phyloP scores from a whole-genome alignment of 2,797 vertebrate species.

The Phalloptychus januarius region DNA sequence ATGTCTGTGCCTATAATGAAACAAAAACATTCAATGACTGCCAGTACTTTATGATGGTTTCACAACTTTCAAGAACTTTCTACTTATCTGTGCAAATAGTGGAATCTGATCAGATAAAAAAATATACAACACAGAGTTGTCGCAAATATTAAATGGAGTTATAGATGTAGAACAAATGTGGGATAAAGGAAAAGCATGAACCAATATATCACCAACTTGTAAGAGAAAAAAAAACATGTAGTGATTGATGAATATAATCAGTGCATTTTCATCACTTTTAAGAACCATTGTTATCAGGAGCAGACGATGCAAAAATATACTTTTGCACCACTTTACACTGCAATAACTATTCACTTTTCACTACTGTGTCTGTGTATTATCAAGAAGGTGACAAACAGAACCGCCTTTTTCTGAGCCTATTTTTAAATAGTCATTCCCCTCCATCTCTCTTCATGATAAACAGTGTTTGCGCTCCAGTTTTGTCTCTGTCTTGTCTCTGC shows the following conservation, averaged over 20 bases:
- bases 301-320: not conserved
- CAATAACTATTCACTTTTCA: not conserved
- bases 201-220: not conserved
- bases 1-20: not conserved
- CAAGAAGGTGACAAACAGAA: not conserved
- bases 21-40: not conserved
- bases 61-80: not conserved
- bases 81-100: not conserved
- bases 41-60: not conserved
- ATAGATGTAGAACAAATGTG: not conserved
- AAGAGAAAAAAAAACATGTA: conserved; percentile 1
- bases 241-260: not conserved
- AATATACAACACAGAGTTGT: not conserved
- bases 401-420: not conserved
- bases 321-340: not conserved
- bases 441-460: conserved; percentile 6
- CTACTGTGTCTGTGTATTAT: not conserved
- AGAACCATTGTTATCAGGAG: not conserved
- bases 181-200: not conserved
- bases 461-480: not conserved
- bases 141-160: not conserved
- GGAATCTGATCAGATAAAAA: not conserved
- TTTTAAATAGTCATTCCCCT: not conserved
- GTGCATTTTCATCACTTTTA: not conserved
- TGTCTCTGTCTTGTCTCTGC: not conserved